These are phyloP conservation scores for Sitta europaea DNA, from an alignment of 2,113 vertebrate species.

Conservation along the genomic window DNA sequence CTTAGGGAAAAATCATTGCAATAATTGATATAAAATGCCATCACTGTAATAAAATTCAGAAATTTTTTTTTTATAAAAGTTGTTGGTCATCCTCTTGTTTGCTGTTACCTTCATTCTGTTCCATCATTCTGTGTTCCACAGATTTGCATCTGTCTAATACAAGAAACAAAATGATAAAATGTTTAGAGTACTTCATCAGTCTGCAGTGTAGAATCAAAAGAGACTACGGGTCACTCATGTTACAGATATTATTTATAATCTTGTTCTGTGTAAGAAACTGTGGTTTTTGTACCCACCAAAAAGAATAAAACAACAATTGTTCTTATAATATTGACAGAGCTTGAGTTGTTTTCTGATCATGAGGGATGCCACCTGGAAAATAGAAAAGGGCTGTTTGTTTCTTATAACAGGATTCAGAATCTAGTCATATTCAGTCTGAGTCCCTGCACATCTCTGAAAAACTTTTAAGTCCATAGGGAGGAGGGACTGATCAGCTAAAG, in stretches of 20 bases:
- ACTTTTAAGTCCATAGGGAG: background rate
- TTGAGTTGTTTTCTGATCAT: constrained; percentile 69
- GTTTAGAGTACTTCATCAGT: constrained; percentile 71
- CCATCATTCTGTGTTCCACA: constrained; percentile 72
- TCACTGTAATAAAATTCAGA: constrained; percentile 90
- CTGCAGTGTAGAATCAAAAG: constrained; percentile 75
- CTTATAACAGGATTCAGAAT: background rate
- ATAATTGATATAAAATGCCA: constrained; percentile 96
- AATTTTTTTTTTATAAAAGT: constrained; percentile 83
- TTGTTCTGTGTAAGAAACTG: constrained; percentile 82
- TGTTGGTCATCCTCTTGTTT: constrained; percentile 77
- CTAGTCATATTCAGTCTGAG: background rate
- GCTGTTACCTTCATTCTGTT: constrained; percentile 75
- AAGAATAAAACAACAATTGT: constrained; percentile 77
- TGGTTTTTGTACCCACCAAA: constrained; percentile 84
- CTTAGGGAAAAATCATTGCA: constrained; percentile 97
- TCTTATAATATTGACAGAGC: constrained; percentile 77
- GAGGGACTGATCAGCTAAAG: background rate
- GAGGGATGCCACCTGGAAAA: constrained; percentile 38
- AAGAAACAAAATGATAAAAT: constrained; percentile 74
- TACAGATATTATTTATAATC: constrained; percentile 80
- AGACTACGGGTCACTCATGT: constrained; percentile 75
- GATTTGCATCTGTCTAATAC: constrained; percentile 80
- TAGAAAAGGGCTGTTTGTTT: background rate
- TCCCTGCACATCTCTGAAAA: background rate